Evolutionary conservation across 2,797 vertebrate species (phyloP), one percentile per base, ranked within the genome.

Genomic region (Chelmon rostratus): DNA sequence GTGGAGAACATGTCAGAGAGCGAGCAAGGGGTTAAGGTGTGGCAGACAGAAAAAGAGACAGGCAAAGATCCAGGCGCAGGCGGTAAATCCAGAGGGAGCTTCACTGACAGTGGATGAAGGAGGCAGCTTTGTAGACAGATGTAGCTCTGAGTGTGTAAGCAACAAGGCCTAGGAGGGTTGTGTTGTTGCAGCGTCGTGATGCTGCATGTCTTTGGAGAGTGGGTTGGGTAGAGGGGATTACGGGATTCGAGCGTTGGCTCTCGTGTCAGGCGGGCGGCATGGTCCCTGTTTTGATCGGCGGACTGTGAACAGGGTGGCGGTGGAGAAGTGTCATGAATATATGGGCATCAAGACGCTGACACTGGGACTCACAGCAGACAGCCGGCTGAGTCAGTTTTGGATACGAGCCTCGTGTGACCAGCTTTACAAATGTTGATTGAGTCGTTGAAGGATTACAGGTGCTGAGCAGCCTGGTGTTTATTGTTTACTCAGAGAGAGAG

Each of bases 351-450:
- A 73, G 84, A 87, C 69, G 85, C 83, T 83, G 88, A 77, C 28
- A 56, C 33, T 23, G 53, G 64, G 74, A 52, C 79, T 79, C 38
- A 2, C 71, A 77, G 81, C 70, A 78, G 82, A 82, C 84, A 81
- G 88, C 76, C 19, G 37, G 75, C 85, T 77, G 86, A 86, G 83
- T 92, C 87, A 68, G 63, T 89, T 84, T 79, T 86, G 85, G 81
- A 88, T 38, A 19, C 21, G 3, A 86, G 82, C 82, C 90, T 90
- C 81, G 69, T 88, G 82, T 88, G 90, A 85, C 69, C 86, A 80
- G 89, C 89, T 94, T 92, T 91, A 90, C 87, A 92, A 93, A 90
- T 94, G 93, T 94, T 94, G 94, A 95, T 92, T 92, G 89, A 95
- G 89, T 89, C 83, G 88, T 92, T 71, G 90, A 83, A 86, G 85